Conservation (phyloP, 1,140 invertebrate genomes). For the Parasteatoda tepidariorum region DNA sequence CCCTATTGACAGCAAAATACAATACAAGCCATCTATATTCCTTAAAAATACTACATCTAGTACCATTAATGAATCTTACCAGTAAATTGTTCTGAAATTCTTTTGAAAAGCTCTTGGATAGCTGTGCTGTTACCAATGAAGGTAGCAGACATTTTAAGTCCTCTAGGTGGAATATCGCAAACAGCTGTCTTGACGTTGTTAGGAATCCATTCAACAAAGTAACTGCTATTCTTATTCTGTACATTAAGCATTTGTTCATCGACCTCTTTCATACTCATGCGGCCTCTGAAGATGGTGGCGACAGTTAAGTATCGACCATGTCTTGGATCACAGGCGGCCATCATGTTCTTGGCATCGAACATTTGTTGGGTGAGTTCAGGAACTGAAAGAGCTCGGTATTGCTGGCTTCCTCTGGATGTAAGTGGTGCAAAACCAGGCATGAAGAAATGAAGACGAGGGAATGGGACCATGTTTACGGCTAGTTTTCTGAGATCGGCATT, state of each 20-base stretch:
- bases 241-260: slow-evolving; percentile 80
- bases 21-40: no score
- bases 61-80: slow-evolving; percentile 64
- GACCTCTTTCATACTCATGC: slow-evolving; percentile 96
- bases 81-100: slow-evolving; percentile 68
- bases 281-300: slow-evolving; percentile 91
- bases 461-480: slow-evolving; percentile 86
- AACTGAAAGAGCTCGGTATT: slow-evolving; percentile 73
- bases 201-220: slow-evolving; percentile 72
- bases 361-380: slow-evolving; percentile 74
- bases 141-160: slow-evolving; percentile 70
- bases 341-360: slow-evolving; percentile 82
- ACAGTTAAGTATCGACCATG: slow-evolving; percentile 85
- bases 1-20: no score
- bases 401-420: slow-evolving; percentile 72
- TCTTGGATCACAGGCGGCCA: slow-evolving; percentile 79
- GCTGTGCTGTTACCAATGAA: slow-evolving; percentile 69
- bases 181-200: slow-evolving; percentile 71
- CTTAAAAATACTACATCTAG: no score
- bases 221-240: slow-evolving; percentile 77
- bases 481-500: slow-evolving; percentile 88
- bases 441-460: slow-evolving; percentile 83
- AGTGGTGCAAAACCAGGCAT: slow-evolving; percentile 83
- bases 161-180: slow-evolving; percentile 70
- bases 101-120: slow-evolving; percentile 70